A percentile compares a stretch with the other conserved stretches of the same genome.
These are phyloP conservation scores for Sarcophaga bullata DNA, from an alignment of 1,140 invertebrate genomes.

Conservation along the genomic window DNA sequence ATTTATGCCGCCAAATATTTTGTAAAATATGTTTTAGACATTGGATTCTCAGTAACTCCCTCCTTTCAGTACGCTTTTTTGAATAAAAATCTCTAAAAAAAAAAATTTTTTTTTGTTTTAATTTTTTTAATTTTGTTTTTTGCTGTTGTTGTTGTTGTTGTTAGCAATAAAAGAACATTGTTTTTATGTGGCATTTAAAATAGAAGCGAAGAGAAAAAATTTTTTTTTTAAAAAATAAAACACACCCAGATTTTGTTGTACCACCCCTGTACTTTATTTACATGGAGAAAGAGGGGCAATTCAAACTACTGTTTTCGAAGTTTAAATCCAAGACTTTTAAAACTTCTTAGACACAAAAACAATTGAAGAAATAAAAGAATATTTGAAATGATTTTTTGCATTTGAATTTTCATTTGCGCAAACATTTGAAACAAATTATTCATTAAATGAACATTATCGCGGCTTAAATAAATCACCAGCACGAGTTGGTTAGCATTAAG, in stretches of 20 bases:
- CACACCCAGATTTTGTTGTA: background rate
- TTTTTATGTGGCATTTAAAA: background rate
- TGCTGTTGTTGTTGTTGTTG: too few species aligned
- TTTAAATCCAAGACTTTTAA: too few species aligned
- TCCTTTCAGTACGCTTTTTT: too few species aligned
- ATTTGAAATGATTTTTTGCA: background rate
- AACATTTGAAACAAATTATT: conserved; percentile 40
- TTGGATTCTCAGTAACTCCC: too few species aligned
- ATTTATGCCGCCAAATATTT: too few species aligned
- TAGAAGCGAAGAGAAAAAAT: background rate
- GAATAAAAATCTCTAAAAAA: too few species aligned
- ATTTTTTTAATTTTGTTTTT: too few species aligned
- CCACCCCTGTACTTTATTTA: too few species aligned
- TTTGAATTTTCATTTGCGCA: background rate
- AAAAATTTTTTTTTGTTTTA: too few species aligned
- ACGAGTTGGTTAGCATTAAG: background rate
- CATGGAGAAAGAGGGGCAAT: too few species aligned
- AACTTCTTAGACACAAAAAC: background rate
- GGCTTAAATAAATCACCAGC: conserved; percentile 34
- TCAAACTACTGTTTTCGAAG: too few species aligned
- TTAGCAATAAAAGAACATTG: background rate
- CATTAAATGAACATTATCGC: conserved; percentile 34
- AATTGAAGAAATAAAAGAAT: background rate
- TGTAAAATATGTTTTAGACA: too few species aligned
- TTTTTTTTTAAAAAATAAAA: background rate